Base-by-base conservation (phyloP, 2,113 vertebrate species). In the Ploceus nigricollis region DNA sequence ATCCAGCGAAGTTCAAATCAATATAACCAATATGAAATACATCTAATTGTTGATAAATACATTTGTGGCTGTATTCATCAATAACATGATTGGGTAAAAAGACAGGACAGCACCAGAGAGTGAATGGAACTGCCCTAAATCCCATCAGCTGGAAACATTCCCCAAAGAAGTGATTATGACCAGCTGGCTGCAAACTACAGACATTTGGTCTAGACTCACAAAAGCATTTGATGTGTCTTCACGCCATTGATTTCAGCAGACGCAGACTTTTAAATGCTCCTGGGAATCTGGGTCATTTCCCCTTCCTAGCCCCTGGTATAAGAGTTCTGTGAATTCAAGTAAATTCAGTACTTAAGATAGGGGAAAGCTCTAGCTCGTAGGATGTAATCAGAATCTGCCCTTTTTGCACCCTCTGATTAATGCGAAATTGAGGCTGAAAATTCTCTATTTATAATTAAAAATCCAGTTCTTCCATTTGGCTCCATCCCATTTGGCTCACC, bases 111-210 rank as follows among this genome's bases (percentile, higher is more conserved):
- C 35, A 80, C 21, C 42, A 81, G 66, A 51, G 71, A 93, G 15
- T 39, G 63, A 90, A 77, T 70, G 64, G 37, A 50, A 47, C 37
- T 93, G 84, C 60, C 64, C 75, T 90, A 90, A 93, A 94, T 95
- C 91, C 82, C 90, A 95, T 85, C 87, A 90, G 75, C 82, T 97
- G 94, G 91, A 96, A 97, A 96, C 47, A 92, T 70, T 88, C 79
- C 85, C 94, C 68, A 63, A 77, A 90, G 87, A 96, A 58, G 68
- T 33, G 84, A 90, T 91, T 80, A 90, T 40, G 78, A 73, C 70
- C 90, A 95, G 94, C 95, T 97, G 95, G 86, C 89, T 90, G 54
- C 47, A 70, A 92, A 80, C 88, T 92, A 94, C 83, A 92, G 71
- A 82, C 92, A 94, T 94, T 94, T 95, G 90, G 90, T 90, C 82